Percentiles rank a stretch among this genome's conserved stretches.
phyloP scores from a whole-genome alignment of 2,888 invertebrate genomes.

The Mycalesis mineus region DNA sequence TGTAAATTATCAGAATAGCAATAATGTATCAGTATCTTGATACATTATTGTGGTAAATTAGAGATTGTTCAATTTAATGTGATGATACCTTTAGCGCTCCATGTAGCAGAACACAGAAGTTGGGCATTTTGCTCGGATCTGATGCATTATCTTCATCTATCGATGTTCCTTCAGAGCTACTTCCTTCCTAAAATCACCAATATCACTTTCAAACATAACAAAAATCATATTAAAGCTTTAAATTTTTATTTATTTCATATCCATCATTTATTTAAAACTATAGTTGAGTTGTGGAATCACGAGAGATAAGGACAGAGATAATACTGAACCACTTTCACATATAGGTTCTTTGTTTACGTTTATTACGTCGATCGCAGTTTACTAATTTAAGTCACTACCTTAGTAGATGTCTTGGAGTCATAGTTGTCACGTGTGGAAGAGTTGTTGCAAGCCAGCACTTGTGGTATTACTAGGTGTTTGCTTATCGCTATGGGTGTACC shows the following conservation, averaged over 20 bases:
- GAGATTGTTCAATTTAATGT: too few species aligned
- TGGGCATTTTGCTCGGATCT: constrained; percentile 88
- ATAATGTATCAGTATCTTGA: too few species aligned
- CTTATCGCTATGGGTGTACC: constrained; percentile 95
- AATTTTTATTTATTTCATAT: not conserved
- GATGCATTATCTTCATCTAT: constrained; percentile 72
- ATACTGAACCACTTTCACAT: too few species aligned
- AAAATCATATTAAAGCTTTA: not conserved
- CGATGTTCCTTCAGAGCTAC: constrained; percentile 59
- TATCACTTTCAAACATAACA: too few species aligned
- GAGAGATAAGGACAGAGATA: too few species aligned
- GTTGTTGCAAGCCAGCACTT: constrained; percentile 66
- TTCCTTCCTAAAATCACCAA: constrained; percentile 50
- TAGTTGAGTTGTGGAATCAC: too few species aligned
- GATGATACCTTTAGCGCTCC: constrained; percentile 88
- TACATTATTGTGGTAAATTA: too few species aligned
- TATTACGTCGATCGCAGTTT: too few species aligned
- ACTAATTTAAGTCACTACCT: constrained; percentile 39
- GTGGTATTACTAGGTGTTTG: constrained; percentile 91
- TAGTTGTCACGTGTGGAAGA: constrained; percentile 65
- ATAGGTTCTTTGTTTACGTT: too few species aligned
- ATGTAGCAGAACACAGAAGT: constrained; percentile 95
- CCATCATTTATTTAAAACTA: too few species aligned
- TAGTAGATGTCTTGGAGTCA: constrained; percentile 63
- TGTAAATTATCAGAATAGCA: too few species aligned